Base-by-base conservation (phyloP, 2,888 invertebrate species). In the Papilio protenor region DNA sequence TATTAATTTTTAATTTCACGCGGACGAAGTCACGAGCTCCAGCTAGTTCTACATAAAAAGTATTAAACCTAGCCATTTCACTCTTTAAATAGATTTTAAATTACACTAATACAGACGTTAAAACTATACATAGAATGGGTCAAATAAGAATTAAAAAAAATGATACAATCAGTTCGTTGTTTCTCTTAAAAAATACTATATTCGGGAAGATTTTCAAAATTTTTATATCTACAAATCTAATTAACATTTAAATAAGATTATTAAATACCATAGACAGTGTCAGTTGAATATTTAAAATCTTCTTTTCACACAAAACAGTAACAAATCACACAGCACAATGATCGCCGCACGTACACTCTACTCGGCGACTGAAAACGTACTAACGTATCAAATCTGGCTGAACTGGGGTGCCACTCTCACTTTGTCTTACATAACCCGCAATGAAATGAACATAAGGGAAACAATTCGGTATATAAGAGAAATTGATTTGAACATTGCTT, bases 341-440 rank as follows among this genome's bases (percentile, higher is more conserved):
- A 40, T 40, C 10, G 6, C 11, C n/a, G 27, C 66, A 40, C 66
- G 66, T 66, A 16, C 66, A 18, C 66, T 66, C 66, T 33, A 40
- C 40, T 18, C 66, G 66, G 40, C 40, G n/a, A 40, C 66, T 40
- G 40, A 40, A n/a, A 66, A n/a, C 40, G 40, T n/a, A 66, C 66
- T 66, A 66, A 66, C 66, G 66, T 14, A 27, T 14, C 27, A 61
- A 27, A 27, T 23, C 61, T 27, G 61, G 27, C 27, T 16, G 27
- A 14, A 27, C 64, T n/a, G 40, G n/a, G 10, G 18, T n/a, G 23
- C 64, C n/a, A 64, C 18, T 64, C n/a, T 23, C 40, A 40, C 33
- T 33, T 18, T 40, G 40, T 64, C 33, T 64, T 64, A 64, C 40
- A 64, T 64, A 64, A 64, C 40, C 40, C 10, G 61, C 61, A 61